Base-by-base conservation (phyloP, 1,140 invertebrate species). In the Megalopta genalis region DNA sequence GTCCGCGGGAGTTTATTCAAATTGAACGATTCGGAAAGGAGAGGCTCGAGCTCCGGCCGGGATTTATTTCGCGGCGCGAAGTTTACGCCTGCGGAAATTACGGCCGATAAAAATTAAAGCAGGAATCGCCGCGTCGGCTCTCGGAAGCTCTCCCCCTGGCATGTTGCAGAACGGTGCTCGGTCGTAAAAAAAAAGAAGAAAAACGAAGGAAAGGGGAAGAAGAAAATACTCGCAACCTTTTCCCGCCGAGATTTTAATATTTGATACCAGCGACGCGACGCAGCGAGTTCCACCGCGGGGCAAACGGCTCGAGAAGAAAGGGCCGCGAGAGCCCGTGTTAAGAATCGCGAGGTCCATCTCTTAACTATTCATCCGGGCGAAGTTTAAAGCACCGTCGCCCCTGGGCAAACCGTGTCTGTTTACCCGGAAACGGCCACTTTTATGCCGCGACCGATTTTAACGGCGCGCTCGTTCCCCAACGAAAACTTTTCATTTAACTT, bases 241-340 rank as follows among this genome's bases (percentile, higher is more conserved):
- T 68, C 59, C 85, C 85, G 78, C 52, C 62, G 75, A 77, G 81
- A 87, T 87, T 84, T 87, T 82, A 87, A 87, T 87, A 87, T 87
- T 87, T 87, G 82, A 87, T 84, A 68, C 49, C 9, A 7, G 49
- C 49, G 49, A 46, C 37, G 42, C 42, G 54, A 60, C 60, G 63
- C 52, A 60, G 32, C 42, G 72, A 14, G 21, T 59, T 42, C 46
- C 37, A 54, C 65, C 32, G 73, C 23, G 16, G 49, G 32, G 39
- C 63, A 32, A 42, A 59, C 16, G 46, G 70, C 12, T 8, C 18
- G 39, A 14, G 23, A 46, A 46, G 72, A 74, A 79, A 73, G 69
- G 52, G 77, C 21, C 37, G 64, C 63, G 49, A n/a, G 21, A 6
- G 7, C 42, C 75, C n/a, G 49, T 54, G 70, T 83, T 80, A 85